Conservation (phyloP, 2,888 invertebrate genomes). For the Clunio marinus region DNA sequence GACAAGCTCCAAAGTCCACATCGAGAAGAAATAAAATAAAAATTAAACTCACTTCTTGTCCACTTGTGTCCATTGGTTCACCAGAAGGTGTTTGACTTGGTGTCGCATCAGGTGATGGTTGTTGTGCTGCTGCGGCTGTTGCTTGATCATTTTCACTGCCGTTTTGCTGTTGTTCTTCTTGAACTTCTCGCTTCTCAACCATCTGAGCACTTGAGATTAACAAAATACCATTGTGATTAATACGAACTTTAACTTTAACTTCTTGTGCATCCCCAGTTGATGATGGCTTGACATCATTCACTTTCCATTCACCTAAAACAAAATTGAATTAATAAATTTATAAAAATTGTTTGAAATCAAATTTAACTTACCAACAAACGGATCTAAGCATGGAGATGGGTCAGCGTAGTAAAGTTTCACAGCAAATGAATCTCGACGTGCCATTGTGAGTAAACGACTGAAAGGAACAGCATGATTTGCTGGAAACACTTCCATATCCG, state of each 20-base stretch:
- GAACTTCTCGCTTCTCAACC: constrained; percentile 65
- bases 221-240: constrained; percentile 91
- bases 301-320: constrained; percentile 64
- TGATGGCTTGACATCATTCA: constrained; percentile 80
- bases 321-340: constrained; percentile 21
- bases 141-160: constrained; percentile 48
- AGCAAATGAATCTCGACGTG: constrained; percentile 81
- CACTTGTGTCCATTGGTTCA: constrained; percentile 32
- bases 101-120: background rate
- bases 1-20: too few species aligned
- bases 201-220: constrained; percentile 80
- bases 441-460: constrained; percentile 90
- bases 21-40: background rate
- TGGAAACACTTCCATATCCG: constrained; percentile 87
- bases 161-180: constrained; percentile 44
- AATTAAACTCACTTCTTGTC: constrained; percentile 20
- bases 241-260: constrained; percentile 91
- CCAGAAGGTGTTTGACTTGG: background rate
- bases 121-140: constrained; percentile 50
- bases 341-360: constrained; percentile 8
- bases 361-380: constrained; percentile 65
- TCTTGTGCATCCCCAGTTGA: constrained; percentile 88
- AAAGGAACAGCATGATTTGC: constrained; percentile 87
- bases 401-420: constrained; percentile 80
- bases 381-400: constrained; percentile 69